phyloP scores from a whole-genome alignment of 2,113 vertebrate species.

The Bujurquina vittata region DNA sequence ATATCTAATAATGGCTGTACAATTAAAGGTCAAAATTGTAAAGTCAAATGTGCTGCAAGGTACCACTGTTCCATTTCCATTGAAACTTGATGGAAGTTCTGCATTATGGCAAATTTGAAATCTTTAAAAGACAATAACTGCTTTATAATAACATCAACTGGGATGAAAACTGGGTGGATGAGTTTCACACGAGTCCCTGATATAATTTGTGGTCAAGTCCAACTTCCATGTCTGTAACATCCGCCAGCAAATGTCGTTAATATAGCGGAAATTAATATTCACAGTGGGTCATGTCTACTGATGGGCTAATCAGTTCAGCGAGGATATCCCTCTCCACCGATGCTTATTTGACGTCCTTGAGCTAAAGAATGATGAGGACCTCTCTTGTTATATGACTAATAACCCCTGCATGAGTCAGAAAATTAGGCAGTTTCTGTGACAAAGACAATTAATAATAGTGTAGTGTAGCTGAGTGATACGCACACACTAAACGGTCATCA shows the following conservation, averaged over 20 bases:
- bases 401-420: slow-evolving; percentile 18
- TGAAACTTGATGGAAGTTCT: not conserved
- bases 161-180: not conserved
- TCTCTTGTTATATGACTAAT: slow-evolving; percentile 8
- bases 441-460: slow-evolving; percentile 9
- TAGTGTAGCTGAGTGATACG: not conserved
- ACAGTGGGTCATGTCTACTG: not conserved
- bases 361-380: slow-evolving; percentile 9
- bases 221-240: not conserved
- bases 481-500: slow-evolving; percentile 9
- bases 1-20: not conserved
- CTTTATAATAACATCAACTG: not conserved
- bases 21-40: slow-evolving; percentile 48
- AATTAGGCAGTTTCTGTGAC: slow-evolving; percentile 26
- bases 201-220: not conserved
- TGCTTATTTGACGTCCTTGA: slow-evolving; percentile 12
- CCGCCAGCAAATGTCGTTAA: not conserved
- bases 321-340: not conserved
- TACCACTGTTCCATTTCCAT: not conserved
- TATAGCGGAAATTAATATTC: not conserved
- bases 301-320: not conserved
- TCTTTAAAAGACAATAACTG: not conserved
- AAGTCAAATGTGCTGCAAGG: slow-evolving; percentile 42
- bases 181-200: not conserved
- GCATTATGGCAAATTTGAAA: not conserved